phyloP scores from a whole-genome alignment of 1,140 invertebrate species.

The Magallana ariakensis region DNA sequence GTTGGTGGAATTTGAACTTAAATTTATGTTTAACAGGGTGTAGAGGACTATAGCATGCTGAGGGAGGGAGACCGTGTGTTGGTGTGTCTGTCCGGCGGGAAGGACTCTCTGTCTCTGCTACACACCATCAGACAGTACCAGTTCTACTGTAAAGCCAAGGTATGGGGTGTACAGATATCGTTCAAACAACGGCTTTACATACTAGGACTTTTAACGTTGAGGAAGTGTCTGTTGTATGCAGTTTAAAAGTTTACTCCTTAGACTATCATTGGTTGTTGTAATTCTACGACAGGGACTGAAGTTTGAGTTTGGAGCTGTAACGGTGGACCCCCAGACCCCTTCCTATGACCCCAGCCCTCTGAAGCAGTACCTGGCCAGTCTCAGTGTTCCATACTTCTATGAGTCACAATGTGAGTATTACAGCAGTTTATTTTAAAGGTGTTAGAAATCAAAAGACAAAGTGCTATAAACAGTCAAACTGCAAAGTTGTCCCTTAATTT shows the following conservation, averaged over 20 bases:
- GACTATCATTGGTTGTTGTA: neutral
- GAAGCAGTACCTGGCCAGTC: constrained; percentile 85
- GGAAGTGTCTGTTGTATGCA: too few species aligned
- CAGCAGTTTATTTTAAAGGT: neutral
- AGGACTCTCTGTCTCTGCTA: constrained; percentile 89
- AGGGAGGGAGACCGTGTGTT: constrained; percentile 89
- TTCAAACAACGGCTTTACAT: neutral
- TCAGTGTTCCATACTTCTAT: constrained; percentile 87
- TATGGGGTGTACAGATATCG: constrained; percentile 31
- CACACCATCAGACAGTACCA: constrained; percentile 92
- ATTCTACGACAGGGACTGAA: constrained; percentile 83
- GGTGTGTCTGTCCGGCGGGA: constrained; percentile 91
- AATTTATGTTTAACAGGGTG: constrained; percentile 81
- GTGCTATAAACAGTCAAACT: too few species aligned
- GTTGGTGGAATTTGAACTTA: too few species aligned
- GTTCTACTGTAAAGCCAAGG: constrained; percentile 83
- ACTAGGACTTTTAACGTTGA: neutral
- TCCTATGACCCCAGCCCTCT: constrained; percentile 85
- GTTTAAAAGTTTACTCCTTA: too few species aligned
- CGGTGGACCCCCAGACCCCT: constrained; percentile 85
- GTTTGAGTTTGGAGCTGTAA: constrained; percentile 88
- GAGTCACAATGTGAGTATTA: constrained; percentile 83
- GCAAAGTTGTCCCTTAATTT: too few species aligned
- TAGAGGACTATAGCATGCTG: constrained; percentile 92
- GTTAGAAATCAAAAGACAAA: too few species aligned